Percentiles rank a stretch among this genome's conserved stretches.
Evolutionary conservation across 2,113 vertebrate genomes (phyloP).

Genomic region (Hepsetus odoe): DNA sequence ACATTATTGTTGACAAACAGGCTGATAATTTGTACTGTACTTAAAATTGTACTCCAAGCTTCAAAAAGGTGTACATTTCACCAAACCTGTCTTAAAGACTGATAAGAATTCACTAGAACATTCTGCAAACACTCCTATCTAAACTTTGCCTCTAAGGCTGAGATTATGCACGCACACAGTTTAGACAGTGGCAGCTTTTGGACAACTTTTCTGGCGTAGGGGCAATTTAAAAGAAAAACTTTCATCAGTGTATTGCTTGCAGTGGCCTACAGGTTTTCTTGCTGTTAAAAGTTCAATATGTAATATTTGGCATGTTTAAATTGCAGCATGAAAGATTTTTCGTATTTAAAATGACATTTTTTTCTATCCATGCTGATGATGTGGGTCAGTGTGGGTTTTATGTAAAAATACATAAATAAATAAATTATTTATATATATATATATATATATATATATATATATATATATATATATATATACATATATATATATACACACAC

Average conservation of each 20-base stretch:
- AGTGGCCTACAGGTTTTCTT: conserved; percentile 22
- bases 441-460: too few relatives aligned
- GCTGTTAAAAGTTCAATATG: conserved; percentile 1
- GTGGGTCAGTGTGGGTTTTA: too few relatives aligned
- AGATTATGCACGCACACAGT: conserved; percentile 31
- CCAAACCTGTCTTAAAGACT: conserved; percentile 21
- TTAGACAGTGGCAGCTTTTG: conserved; percentile 23
- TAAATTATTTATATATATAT: too few relatives aligned
- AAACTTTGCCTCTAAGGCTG: neutral
- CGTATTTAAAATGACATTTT: too few relatives aligned
- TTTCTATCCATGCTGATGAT: too few relatives aligned
- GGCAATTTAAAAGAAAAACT: conserved; percentile 33
- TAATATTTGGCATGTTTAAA: neutral
- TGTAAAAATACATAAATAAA: too few relatives aligned
- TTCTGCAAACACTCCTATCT: neutral
- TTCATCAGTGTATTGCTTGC: neutral
- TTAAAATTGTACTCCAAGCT: neutral
- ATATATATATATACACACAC: too few relatives aligned
- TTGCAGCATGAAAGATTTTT: too few relatives aligned
- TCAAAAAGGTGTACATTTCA: neutral
- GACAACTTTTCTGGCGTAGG: conserved; percentile 2
- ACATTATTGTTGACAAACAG: neutral
- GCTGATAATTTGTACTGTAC: neutral
- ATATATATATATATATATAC: too few relatives aligned
- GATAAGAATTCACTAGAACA: conserved; percentile 28